Conservation (phyloP, 92 coral and sea anemone genomes). For the Epizoanthus ramosus region DNA sequence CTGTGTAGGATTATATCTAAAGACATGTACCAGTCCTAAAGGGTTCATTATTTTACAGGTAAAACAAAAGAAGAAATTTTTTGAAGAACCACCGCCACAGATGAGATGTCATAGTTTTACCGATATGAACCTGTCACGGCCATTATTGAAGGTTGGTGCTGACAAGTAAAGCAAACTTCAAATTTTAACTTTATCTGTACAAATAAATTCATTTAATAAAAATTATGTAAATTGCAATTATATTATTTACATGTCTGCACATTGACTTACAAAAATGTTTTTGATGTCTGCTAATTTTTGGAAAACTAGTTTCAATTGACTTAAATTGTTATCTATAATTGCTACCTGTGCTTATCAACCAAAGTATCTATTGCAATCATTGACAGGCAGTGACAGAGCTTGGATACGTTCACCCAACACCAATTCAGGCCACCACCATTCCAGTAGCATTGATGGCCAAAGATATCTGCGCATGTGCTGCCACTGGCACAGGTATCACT, state of each 20-base stretch:
- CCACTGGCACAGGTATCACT: conserved; percentile 93
- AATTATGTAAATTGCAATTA: too few species aligned
- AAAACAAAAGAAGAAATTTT: conserved; percentile 74
- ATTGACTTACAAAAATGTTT: too few species aligned
- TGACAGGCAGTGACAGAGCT: conserved; percentile 88
- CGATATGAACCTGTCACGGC: conserved; percentile 96
- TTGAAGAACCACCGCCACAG: conserved; percentile 97
- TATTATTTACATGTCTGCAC: too few species aligned
- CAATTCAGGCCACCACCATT: conserved; percentile 91
- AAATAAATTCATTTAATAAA: too few species aligned
- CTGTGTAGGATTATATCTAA: neutral
- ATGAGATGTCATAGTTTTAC: conserved; percentile 85
- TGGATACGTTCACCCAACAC: conserved; percentile 92
- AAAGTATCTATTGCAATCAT: too few species aligned
- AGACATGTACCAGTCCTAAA: neutral
- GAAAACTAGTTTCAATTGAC: too few species aligned
- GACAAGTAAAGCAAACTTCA: too few species aligned
- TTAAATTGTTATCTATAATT: too few species aligned
- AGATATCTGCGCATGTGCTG: conserved; percentile 98
- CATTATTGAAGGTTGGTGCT: conserved; percentile 81
- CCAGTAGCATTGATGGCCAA: conserved; percentile 99
- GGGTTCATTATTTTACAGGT: conserved; percentile 18
- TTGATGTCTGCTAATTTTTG: too few species aligned
- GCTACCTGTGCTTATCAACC: too few species aligned
- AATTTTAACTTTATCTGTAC: too few species aligned